A percentile compares a stretch with the other conserved stretches of the same genome.
Evolutionary conservation across 1,140 invertebrate species (phyloP).

Genomic region (Temnothorax curvispinosus): DNA sequence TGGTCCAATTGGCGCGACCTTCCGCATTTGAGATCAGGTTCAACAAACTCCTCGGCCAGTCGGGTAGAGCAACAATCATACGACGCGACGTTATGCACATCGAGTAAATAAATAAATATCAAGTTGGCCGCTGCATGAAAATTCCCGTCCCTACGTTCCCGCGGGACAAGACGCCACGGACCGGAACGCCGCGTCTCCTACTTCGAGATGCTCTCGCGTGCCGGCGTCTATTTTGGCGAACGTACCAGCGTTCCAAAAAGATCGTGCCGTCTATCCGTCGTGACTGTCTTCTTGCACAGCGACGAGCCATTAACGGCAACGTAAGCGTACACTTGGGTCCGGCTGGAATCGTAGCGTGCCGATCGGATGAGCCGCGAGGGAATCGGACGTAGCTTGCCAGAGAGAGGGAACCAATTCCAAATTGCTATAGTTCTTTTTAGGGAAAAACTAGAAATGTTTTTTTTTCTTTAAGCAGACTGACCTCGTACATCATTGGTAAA

Average conservation of each 20-base stretch:
- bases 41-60: constrained; percentile 40
- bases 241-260: constrained; percentile 76
- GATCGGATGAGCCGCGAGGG: constrained; percentile 34
- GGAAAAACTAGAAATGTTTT: background rate
- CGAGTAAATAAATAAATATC: constrained; percentile 71
- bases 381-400: constrained; percentile 8
- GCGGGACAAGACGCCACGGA: constrained; percentile 18
- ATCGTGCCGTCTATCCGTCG: constrained; percentile 57
- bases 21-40: constrained; percentile 26
- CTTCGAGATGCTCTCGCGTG: constrained; percentile 72
- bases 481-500: background rate
- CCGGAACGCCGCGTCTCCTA: constrained; percentile 26
- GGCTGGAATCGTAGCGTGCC: constrained; percentile 44
- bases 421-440: constrained; percentile 21
- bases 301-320: constrained; percentile 76
- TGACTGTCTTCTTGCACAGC: constrained; percentile 70
- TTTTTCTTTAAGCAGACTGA: background rate
- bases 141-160: constrained; percentile 4
- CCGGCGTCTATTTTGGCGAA: constrained; percentile 76
- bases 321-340: constrained; percentile 75
- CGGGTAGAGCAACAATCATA: constrained; percentile 51
- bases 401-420: constrained; percentile 23
- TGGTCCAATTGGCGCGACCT: background rate
- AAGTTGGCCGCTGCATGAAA: constrained; percentile 49
- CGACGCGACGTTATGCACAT: constrained; percentile 50